Percentiles rank a stretch among this genome's conserved stretches.
Evolutionary conservation across 1,140 invertebrate genomes (phyloP).

Genomic region (Bombus turneri): DNA sequence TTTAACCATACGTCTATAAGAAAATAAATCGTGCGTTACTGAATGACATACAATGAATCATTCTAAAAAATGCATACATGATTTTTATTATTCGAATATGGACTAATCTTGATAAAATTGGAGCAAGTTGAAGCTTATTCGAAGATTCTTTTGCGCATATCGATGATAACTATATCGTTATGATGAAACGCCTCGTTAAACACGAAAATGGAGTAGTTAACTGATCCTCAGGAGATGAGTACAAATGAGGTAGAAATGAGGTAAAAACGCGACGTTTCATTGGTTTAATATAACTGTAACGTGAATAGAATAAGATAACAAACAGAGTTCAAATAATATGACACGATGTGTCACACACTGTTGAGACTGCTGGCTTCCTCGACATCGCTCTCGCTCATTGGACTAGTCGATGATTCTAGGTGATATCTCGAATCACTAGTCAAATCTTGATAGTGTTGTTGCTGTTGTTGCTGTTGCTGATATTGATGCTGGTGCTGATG

Average conservation of each 20-base stretch:
- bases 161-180: neutral
- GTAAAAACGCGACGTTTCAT: neutral
- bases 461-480: neutral
- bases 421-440: conserved; percentile 71
- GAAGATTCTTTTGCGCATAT: neutral
- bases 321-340: conserved; percentile 44
- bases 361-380: conserved; percentile 75
- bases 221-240: neutral
- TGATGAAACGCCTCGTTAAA: neutral
- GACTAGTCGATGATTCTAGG: conserved; percentile 70
- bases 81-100: neutral
- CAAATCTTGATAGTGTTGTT: conserved; percentile 56
- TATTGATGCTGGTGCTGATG: conserved; percentile 34
- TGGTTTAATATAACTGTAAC: conserved; percentile 15
- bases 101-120: neutral
- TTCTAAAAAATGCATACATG: neutral
- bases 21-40: neutral
- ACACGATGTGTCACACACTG: conserved; percentile 74
- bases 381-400: conserved; percentile 74
- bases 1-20: neutral
- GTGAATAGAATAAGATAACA: neutral
- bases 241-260: neutral
- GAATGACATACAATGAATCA: neutral
- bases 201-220: neutral
- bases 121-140: neutral